phyloP scores from a whole-genome alignment of 2,797 vertebrate genomes.

The Chromis chromis region DNA sequence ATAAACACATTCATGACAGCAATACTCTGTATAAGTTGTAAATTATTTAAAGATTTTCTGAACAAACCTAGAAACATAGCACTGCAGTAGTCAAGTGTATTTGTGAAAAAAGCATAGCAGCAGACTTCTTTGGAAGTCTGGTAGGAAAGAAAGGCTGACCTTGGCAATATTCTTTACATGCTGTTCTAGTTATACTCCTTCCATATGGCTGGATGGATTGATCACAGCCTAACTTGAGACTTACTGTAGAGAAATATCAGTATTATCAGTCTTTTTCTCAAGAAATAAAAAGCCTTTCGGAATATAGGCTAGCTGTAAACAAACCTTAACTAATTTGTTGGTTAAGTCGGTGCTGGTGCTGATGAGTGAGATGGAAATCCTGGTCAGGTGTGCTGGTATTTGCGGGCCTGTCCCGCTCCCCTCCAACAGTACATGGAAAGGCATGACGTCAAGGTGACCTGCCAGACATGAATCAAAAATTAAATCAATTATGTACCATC shows the following conservation, averaged over 20 bases:
- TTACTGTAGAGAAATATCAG: too few species aligned
- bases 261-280: too few species aligned
- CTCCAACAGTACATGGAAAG: constrained; percentile 57
- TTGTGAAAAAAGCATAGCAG: neutral
- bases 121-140: too few species aligned
- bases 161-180: too few species aligned
- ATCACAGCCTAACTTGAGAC: neutral
- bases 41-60: too few species aligned
- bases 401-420: constrained; percentile 33
- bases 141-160: too few species aligned
- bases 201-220: neutral
- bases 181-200: too few species aligned
- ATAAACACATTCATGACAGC: too few species aligned
- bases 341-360: constrained; percentile 33
- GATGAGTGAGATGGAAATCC: constrained; percentile 62
- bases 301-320: constrained; percentile 20
- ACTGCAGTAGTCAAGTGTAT: neutral
- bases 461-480: neutral
- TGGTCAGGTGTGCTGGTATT: constrained; percentile 64
- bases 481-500: neutral
- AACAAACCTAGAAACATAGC: neutral
- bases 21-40: too few species aligned
- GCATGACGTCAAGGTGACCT: constrained; percentile 64
- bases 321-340: constrained; percentile 69
- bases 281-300: neutral